Percentiles rank a stretch among this genome's conserved stretches.
Conservation (phyloP, 1,140 invertebrate species). For the Bombus sibiricus region DNA sequence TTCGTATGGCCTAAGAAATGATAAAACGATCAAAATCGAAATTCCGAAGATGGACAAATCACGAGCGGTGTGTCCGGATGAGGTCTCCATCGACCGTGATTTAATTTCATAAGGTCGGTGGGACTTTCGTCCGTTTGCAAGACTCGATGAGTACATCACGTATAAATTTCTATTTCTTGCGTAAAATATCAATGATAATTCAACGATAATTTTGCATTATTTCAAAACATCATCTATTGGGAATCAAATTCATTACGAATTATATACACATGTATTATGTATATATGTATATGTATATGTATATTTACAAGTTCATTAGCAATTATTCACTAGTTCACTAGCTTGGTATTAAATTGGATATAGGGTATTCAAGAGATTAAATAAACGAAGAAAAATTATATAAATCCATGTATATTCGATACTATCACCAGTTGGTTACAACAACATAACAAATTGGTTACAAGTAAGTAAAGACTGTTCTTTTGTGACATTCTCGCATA, state of each 20-base stretch:
- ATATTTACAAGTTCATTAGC: neutral
- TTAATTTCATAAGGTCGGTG: slow-evolving; percentile 85
- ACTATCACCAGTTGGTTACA: no score
- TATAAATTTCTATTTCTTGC: neutral
- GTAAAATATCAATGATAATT: neutral
- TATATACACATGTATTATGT: neutral
- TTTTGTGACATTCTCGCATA: no score
- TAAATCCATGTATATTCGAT: no score
- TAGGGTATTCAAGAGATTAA: no score
- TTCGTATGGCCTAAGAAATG: neutral
- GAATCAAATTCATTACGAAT: neutral
- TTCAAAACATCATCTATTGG: neutral
- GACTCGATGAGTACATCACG: slow-evolving; percentile 76
- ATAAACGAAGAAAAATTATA: no score
- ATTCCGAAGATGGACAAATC: neutral
- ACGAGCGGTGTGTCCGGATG: slow-evolving; percentile 84
- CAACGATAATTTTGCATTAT: neutral
- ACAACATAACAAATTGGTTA: no score
- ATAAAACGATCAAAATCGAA: neutral
- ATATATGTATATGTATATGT: neutral
- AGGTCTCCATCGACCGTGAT: slow-evolving; percentile 84
- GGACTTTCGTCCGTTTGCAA: slow-evolving; percentile 90
- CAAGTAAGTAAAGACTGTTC: no score
- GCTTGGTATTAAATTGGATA: no score
- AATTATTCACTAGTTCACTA: no score